These are phyloP conservation scores for Strix uralensis DNA, from an alignment of 2,113 vertebrate genomes.

Conservation along the genomic window DNA sequence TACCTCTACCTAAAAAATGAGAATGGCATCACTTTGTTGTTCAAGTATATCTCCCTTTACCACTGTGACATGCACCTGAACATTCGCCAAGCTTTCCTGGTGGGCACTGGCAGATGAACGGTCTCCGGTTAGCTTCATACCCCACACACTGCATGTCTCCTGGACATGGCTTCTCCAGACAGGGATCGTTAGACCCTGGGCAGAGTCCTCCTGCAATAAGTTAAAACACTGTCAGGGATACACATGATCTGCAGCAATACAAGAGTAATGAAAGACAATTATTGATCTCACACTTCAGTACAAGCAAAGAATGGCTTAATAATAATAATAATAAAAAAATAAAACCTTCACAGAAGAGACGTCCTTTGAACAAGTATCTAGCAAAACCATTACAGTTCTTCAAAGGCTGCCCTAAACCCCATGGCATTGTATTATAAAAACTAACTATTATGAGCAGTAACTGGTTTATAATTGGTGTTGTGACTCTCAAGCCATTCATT, in stretches of 20 bases:
- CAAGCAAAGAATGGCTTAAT: neutral
- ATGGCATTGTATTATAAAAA: neutral
- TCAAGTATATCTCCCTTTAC: neutral
- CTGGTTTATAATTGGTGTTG: neutral
- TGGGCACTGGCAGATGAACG: conserved; percentile 92
- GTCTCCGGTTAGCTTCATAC: conserved; percentile 82
- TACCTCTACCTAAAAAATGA: neutral
- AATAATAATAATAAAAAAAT: neutral
- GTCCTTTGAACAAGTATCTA: neutral
- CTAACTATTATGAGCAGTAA: neutral
- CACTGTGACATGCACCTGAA: conserved; percentile 80
- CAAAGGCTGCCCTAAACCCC: neutral
- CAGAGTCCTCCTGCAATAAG: conserved; percentile 84
- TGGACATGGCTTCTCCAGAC: conserved; percentile 89
- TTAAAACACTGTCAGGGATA: conserved; percentile 7
- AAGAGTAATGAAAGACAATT: neutral
- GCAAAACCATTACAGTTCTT: neutral
- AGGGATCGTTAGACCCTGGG: conserved; percentile 83
- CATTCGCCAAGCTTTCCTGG: conserved; percentile 94
- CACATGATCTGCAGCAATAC: neutral
- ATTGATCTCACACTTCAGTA: neutral
- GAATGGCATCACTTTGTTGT: neutral
- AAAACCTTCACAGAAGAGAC: neutral
- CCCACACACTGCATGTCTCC: conserved; percentile 95
- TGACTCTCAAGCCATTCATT: neutral